phyloP scores from a whole-genome alignment of 2,797 vertebrate species.

The Caiman crocodilus region DNA sequence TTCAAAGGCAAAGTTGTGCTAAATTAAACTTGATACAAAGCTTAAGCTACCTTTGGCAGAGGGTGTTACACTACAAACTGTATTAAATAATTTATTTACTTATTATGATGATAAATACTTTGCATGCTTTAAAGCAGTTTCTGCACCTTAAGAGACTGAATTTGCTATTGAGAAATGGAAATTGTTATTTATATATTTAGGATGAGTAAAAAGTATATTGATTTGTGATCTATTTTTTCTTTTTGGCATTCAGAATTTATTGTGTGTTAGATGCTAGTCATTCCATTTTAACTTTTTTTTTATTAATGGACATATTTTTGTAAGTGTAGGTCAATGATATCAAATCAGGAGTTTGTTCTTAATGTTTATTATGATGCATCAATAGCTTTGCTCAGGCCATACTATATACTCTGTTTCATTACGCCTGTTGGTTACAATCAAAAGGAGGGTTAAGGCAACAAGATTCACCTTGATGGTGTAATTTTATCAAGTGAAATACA shows the following conservation, averaged over 20 bases:
- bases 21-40: not conserved
- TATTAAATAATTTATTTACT: not conserved
- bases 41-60: not conserved
- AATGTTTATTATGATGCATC: not conserved
- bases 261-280: fast-evolving
- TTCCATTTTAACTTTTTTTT: not conserved
- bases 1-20: not conserved
- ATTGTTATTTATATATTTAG: not conserved
- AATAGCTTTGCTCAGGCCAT: not conserved
- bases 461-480: not conserved
- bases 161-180: not conserved
- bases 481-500: not conserved
- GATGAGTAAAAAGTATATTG: not conserved
- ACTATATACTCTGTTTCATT: not conserved
- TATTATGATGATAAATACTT: not conserved
- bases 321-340: not conserved
- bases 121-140: not conserved
- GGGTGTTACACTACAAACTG: not conserved
- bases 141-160: not conserved
- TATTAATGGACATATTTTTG: not conserved
- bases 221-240: not conserved
- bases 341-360: not conserved
- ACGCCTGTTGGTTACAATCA: not conserved
- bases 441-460: not conserved
- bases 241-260: not conserved